A percentile compares a stretch with the other conserved stretches of the same genome.
These are phyloP conservation scores for Eucidaris tribuloides DNA, from an alignment of 35 echinoderm and acorn worm species.

Conservation along the genomic window DNA sequence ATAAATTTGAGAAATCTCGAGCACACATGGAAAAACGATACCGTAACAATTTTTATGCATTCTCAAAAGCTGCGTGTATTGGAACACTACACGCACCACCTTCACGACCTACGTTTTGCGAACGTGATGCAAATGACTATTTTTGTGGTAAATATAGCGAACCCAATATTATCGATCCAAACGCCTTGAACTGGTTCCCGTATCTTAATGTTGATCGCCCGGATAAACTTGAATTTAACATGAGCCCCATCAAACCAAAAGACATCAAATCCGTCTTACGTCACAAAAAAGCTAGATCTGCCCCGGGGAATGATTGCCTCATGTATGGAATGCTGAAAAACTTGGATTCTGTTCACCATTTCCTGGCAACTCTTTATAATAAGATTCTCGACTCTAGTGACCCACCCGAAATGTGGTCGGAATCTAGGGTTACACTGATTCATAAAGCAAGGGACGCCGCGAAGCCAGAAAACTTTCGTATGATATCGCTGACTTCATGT, in stretches of 20 bases:
- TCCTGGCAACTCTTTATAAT: slow-evolving; percentile 21
- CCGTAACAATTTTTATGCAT: neutral
- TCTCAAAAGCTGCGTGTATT: neutral
- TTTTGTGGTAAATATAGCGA: neutral
- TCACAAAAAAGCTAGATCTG: slow-evolving; percentile 11
- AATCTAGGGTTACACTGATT: neutral
- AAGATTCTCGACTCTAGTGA: slow-evolving; percentile 7
- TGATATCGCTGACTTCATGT: neutral
- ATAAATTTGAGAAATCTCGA: neutral
- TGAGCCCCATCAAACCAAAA: slow-evolving; percentile 20
- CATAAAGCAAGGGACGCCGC: too few species aligned
- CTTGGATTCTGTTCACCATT: slow-evolving; percentile 16
- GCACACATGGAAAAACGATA: neutral
- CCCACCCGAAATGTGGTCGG: slow-evolving; percentile 20
- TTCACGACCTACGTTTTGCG: neutral
- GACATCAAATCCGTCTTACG: neutral
- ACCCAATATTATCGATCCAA: neutral
- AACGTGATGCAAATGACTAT: neutral
- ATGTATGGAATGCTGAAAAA: slow-evolving; percentile 11
- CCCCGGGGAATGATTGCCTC: neutral
- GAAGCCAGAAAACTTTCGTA: too few species aligned
- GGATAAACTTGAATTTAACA: neutral
- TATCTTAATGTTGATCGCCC: neutral
- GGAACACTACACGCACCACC: neutral
- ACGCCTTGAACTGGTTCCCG: neutral